Base-by-base conservation (phyloP, 2,113 vertebrate genomes). In the Malurus cyaneus region DNA sequence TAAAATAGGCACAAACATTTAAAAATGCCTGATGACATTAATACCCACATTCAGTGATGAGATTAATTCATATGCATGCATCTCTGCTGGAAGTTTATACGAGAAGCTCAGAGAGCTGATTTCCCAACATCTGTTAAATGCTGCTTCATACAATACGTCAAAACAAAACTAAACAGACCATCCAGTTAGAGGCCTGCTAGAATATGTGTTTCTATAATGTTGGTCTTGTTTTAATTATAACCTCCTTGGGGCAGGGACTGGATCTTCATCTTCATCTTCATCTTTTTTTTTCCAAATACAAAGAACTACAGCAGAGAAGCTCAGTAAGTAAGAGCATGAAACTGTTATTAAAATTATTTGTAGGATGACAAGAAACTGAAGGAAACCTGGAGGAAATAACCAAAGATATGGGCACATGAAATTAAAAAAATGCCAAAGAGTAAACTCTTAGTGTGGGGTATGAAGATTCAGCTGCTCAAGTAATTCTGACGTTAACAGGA, bases 151-250 rank as follows among this genome's bases (percentile, higher is more conserved):
- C 41, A 57, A 42, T 57, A 96, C 0, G 46, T 95, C 94, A 94
- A 93, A 96, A 93, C 88, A 95, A 94, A 94, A 94, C 67, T 93
- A 93, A 96, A 92, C 80, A 93, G 96, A 95, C 90, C 93, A 92
- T 94, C 86, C 95, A 94, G 60, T 77, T 69, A 72, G 36, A 85
- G 60, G 52, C 60, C 59, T 79, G 25, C 56, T 59, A 95, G 66
- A 41, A 70, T 88, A 71, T 59, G 46, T 18, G 19, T 79, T 93
- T 84, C 74, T 89, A n/a, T 85, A 94, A 72, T 19, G 29, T 65
- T 82, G 41, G 46, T 81, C 80, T 92, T 89, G 79, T 82, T 95
- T 95, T 69, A 77, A 93, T 94, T 93, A 89, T 25, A 44, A 11
- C 14, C 34, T 92, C 39, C 69, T 88, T 83, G 64, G 15, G 56